These are phyloP conservation scores for Salvator merianae DNA, from an alignment of 2,113 vertebrate genomes.

Conservation along the genomic window DNA sequence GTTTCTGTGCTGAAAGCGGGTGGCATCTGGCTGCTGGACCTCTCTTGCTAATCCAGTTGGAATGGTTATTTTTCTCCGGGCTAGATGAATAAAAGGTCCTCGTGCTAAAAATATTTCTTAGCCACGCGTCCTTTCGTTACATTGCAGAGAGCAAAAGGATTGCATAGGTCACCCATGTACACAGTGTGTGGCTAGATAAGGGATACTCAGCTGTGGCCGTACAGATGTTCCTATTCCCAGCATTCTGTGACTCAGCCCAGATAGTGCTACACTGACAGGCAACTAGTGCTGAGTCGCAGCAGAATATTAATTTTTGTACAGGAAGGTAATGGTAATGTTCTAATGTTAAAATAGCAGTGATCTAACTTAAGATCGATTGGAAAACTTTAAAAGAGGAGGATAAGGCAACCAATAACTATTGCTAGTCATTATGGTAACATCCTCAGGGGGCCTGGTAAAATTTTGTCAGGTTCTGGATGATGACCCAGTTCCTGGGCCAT, in stretches of 20 bases:
- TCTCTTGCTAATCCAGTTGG: slow-evolving; percentile 2
- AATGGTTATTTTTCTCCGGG: slow-evolving; percentile 24
- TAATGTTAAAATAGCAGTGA: neutral
- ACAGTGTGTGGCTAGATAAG: neutral
- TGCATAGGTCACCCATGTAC: neutral
- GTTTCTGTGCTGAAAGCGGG: neutral
- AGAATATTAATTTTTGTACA: neutral
- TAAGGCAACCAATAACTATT: neutral
- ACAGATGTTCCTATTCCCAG: no score
- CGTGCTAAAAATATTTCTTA: slow-evolving; percentile 35
- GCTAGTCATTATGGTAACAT: neutral
- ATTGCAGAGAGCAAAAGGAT: slow-evolving; percentile 4
- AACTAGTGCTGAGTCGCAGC: neutral
- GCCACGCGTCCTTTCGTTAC: neutral
- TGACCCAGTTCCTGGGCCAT: no score
- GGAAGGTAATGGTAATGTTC: neutral
- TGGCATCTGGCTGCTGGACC: slow-evolving; percentile 26
- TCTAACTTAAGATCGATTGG: neutral
- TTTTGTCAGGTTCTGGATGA: no score
- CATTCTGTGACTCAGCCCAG: neutral
- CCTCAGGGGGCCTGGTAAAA: no score
- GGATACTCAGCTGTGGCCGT: neutral
- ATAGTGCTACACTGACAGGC: neutral
- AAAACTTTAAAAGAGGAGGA: neutral
- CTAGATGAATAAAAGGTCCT: slow-evolving; percentile 22